A percentile compares a stretch with the other conserved stretches of the same genome.
Conservation (phyloP, 2,113 vertebrate genomes). For the Cryptoleucopteryx plumbea region DNA sequence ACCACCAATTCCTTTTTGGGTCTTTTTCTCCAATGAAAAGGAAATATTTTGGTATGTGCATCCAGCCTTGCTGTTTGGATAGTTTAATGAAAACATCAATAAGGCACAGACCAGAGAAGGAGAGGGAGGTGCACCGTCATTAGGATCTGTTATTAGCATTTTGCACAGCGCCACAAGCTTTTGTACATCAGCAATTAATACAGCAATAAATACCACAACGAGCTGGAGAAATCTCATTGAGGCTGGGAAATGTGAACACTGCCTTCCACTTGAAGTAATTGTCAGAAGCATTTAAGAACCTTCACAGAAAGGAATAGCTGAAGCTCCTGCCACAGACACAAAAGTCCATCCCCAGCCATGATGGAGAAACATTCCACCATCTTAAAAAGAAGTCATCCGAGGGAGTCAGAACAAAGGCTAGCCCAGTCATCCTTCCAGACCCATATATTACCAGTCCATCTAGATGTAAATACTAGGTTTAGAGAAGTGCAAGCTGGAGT, state of each 20-base stretch:
- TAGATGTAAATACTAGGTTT: neutral
- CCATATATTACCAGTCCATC: neutral
- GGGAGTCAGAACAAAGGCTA: neutral
- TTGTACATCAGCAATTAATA: constrained; percentile 19
- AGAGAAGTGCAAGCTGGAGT: neutral
- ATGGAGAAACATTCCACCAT: neutral
- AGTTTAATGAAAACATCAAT: constrained; percentile 45
- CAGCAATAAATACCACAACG: neutral
- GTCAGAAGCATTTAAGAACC: neutral
- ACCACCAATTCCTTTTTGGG: neutral
- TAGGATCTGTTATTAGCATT: constrained; percentile 34
- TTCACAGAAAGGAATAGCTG: neutral
- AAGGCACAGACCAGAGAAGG: neutral
- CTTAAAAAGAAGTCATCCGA: neutral
- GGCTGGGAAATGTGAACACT: neutral
- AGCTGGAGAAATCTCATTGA: neutral
- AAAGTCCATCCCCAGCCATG: neutral
- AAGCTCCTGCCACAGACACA: neutral
- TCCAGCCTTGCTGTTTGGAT: neutral
- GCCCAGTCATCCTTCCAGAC: neutral
- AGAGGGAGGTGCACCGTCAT: constrained; percentile 12
- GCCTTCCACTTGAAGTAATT: neutral
- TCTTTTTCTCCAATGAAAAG: neutral
- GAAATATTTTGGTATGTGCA: neutral
- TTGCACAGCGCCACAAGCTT: constrained; percentile 11